Conservation (phyloP, 2,113 vertebrate species). For the Desmodus rotundus region DNA sequence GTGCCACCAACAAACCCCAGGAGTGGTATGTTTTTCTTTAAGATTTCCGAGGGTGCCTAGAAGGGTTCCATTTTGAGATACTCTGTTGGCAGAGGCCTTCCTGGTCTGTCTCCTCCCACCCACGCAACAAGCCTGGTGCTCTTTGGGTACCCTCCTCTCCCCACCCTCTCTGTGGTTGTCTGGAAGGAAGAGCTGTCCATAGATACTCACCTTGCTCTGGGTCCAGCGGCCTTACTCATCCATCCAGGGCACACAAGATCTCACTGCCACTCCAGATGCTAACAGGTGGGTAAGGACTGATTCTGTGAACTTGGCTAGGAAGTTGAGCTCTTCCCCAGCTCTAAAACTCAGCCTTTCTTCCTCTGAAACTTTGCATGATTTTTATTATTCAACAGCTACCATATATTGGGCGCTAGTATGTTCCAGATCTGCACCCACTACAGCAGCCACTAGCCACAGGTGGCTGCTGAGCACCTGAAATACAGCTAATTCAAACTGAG, state of each 20-base stretch:
- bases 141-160: background rate
- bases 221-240: background rate
- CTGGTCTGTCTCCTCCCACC: background rate
- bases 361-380: background rate
- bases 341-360: background rate
- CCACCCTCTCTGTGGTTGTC: background rate
- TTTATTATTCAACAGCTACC: background rate
- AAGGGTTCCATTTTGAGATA: background rate
- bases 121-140: background rate
- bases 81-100: background rate
- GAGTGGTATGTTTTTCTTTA: background rate
- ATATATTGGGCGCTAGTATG: background rate
- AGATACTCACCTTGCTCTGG: background rate
- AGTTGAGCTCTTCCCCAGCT: background rate
- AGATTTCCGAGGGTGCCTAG: background rate
- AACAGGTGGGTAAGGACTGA: background rate
- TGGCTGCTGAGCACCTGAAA: background rate
- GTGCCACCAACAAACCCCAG: background rate
- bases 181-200: background rate
- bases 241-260: background rate
- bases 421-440: background rate
- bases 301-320: background rate
- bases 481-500: background rate
- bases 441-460: background rate
- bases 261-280: background rate